Conservation (phyloP, 2,797 vertebrate genomes). For the Balearica regulorum region DNA sequence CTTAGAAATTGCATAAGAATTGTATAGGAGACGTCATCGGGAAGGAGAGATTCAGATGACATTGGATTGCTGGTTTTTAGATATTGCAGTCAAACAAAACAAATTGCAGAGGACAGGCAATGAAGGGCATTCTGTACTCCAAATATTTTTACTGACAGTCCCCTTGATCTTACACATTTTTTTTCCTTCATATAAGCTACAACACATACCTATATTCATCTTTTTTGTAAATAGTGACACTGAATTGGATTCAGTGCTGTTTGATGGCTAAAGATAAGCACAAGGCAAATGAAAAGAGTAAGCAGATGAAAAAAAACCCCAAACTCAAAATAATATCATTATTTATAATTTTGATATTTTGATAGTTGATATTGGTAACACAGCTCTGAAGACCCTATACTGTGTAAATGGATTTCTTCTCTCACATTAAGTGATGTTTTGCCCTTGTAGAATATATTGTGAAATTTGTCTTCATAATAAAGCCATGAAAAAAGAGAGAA, state of each 20-base stretch:
- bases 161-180: not conserved
- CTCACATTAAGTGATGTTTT: not conserved
- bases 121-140: not conserved
- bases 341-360: not conserved
- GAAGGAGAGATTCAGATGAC: not conserved
- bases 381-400: not conserved
- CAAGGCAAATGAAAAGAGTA: not conserved
- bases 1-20: not conserved
- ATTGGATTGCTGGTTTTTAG: not conserved
- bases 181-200: not conserved
- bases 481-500: not conserved
- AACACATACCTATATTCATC: not conserved
- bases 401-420: not conserved
- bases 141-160: not conserved
- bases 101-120: not conserved
- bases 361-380: not conserved
- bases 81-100: not conserved
- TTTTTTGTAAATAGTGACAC: not conserved
- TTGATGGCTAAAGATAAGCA: not conserved
- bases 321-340: fast-evolving
- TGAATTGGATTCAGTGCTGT: not conserved
- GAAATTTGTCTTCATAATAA: not conserved
- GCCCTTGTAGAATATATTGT: not conserved
- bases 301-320: not conserved
- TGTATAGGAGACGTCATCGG: not conserved